Evolutionary conservation across 2,113 vertebrate genomes (phyloP).

Genomic region (Plestiodon gilberti): DNA sequence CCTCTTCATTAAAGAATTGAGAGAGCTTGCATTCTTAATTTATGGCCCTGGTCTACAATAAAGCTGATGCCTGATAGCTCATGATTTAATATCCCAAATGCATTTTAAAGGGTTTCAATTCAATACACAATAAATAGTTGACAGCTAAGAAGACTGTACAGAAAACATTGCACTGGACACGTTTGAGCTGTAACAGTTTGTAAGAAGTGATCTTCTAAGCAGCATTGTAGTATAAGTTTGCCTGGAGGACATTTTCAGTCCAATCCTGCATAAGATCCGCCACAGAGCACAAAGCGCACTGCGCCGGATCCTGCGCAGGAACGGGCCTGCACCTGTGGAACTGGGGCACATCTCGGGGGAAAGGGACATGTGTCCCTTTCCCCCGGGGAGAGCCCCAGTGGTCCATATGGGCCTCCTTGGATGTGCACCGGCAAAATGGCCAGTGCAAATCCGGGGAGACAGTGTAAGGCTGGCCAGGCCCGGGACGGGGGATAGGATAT

Average conservation of each 20-base stretch:
- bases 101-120: accelerated
- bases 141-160: not conserved
- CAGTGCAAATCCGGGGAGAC: too few species aligned
- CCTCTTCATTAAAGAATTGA: slow-evolving; percentile 53
- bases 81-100: not conserved
- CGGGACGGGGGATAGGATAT: too few species aligned
- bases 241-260: not conserved
- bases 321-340: too few species aligned
- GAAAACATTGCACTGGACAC: not conserved
- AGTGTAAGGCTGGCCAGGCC: too few species aligned
- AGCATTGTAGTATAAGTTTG: not conserved
- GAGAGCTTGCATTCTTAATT: slow-evolving; percentile 24
- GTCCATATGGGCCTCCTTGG: too few species aligned
- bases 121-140: accelerated
- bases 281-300: too few species aligned
- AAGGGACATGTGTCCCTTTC: too few species aligned
- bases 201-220: not conserved
- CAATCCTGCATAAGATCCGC: too few species aligned
- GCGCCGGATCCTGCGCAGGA: too few species aligned
- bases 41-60: not conserved
- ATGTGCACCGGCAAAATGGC: too few species aligned
- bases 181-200: accelerated
- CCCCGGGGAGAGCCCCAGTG: too few species aligned
- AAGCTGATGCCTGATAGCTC: not conserved
- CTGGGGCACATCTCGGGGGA: too few species aligned